A percentile compares a stretch with the other conserved stretches of the same genome.
Conservation (phyloP, 2,113 vertebrate species). For the Pteruthius melanotis region DNA sequence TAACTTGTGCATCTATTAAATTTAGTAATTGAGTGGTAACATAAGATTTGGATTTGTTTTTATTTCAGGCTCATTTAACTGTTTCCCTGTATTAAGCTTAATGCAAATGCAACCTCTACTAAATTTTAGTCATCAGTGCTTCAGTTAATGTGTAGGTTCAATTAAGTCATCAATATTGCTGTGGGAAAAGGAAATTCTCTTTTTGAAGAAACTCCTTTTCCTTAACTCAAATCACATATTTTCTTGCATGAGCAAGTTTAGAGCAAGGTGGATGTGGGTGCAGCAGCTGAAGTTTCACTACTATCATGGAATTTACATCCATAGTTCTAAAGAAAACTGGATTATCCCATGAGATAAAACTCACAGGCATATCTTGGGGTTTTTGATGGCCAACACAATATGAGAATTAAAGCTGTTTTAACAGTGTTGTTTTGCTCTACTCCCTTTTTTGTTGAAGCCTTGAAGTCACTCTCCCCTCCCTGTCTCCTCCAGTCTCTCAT, state of each 20-base stretch:
- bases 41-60: not conserved
- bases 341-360: not conserved
- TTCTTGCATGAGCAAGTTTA: not conserved
- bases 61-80: constrained; percentile 8
- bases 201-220: not conserved
- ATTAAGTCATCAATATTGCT: not conserved
- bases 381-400: not conserved
- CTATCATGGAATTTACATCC: not conserved
- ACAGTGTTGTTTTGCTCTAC: not conserved
- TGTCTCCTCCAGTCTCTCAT: not conserved
- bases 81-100: not conserved
- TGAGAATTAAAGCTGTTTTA: not conserved
- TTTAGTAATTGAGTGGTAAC: not conserved
- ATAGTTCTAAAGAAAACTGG: not conserved
- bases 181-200: not conserved
- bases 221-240: not conserved
- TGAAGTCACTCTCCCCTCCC: not conserved
- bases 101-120: not conserved
- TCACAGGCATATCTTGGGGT: not conserved
- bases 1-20: not conserved
- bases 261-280: not conserved
- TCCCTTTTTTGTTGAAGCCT: not conserved
- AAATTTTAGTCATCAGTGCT: not conserved
- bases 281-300: not conserved
- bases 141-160: not conserved